Percentiles rank a stretch among this genome's conserved stretches.
phyloP scores from a whole-genome alignment of 2,888 invertebrate species.

The Dromius quadrimaculatus region DNA sequence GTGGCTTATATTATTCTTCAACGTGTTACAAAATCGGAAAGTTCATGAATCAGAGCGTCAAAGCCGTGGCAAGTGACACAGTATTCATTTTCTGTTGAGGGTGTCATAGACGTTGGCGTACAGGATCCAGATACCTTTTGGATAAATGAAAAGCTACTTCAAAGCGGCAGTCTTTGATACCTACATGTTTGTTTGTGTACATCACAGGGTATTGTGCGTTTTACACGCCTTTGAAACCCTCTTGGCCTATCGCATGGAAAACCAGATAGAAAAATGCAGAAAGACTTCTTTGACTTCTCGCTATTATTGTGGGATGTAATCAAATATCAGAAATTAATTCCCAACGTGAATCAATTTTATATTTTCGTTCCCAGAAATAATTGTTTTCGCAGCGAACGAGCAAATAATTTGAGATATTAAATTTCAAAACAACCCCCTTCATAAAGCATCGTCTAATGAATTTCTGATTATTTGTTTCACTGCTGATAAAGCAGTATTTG shows the following conservation, averaged over 20 bases:
- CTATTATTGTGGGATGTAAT: too few relatives aligned
- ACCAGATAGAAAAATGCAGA: slow-evolving; percentile 25
- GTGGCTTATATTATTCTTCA: too few relatives aligned
- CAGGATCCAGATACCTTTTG: slow-evolving; percentile 32
- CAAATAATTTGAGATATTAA: too few relatives aligned
- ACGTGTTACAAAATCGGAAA: slow-evolving; percentile 1
- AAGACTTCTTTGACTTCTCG: too few relatives aligned
- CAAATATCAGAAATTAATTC: too few relatives aligned
- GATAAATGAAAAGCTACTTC: slow-evolving; percentile 35
- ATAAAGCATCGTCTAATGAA: too few relatives aligned
- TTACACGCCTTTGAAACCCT: slow-evolving; percentile 23
- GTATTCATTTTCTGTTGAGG: slow-evolving; percentile 29
- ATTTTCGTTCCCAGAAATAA: too few relatives aligned
- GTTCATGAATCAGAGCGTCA: slow-evolving; percentile 7
- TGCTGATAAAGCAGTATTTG: too few relatives aligned
- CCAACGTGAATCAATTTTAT: too few relatives aligned
- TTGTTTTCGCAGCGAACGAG: too few relatives aligned
- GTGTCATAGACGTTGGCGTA: slow-evolving; percentile 1
- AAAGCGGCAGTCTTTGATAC: slow-evolving; percentile 31
- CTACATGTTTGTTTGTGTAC: slow-evolving; percentile 28
- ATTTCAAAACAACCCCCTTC: too few relatives aligned
- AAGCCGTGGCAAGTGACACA: background rate
- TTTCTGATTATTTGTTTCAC: too few relatives aligned
- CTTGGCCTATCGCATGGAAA: slow-evolving; percentile 31
- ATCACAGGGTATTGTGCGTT: slow-evolving; percentile 11